phyloP scores from a whole-genome alignment of 2,113 vertebrate genomes.

The Sander vitreus region DNA sequence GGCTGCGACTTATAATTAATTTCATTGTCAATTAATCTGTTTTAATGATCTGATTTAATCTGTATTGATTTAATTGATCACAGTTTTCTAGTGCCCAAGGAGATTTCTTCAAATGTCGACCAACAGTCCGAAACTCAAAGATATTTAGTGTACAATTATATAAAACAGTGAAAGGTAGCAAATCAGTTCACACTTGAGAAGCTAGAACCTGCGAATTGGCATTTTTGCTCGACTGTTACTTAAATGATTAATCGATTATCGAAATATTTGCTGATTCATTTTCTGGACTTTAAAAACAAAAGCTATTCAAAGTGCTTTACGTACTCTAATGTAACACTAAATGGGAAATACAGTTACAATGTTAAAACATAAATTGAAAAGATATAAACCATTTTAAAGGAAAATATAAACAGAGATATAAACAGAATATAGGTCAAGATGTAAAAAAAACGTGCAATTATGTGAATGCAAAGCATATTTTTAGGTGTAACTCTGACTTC shows the following conservation, averaged over 20 bases:
- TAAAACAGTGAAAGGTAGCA: background rate
- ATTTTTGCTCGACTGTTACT: background rate
- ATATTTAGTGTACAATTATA: background rate
- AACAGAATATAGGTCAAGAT: background rate
- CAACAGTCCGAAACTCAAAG: background rate
- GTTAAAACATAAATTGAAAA: background rate
- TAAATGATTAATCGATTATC: background rate
- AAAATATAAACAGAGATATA: background rate
- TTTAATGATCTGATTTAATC: too few species aligned
- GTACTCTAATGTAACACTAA: background rate
- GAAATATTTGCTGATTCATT: background rate
- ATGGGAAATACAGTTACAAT: background rate
- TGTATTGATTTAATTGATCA: background rate
- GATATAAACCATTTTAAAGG: background rate
- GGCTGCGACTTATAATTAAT: background rate
- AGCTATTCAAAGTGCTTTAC: background rate
- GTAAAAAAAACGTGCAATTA: background rate
- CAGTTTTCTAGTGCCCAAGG: background rate
- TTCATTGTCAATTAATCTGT: background rate
- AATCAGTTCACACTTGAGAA: background rate
- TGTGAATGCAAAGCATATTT: background rate
- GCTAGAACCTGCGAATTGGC: background rate
- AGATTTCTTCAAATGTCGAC: background rate
- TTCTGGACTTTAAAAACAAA: background rate
- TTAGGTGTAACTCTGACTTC: background rate